Evolutionary conservation across 2,888 invertebrate species (phyloP).

Genomic region (Tillus elongatus): DNA sequence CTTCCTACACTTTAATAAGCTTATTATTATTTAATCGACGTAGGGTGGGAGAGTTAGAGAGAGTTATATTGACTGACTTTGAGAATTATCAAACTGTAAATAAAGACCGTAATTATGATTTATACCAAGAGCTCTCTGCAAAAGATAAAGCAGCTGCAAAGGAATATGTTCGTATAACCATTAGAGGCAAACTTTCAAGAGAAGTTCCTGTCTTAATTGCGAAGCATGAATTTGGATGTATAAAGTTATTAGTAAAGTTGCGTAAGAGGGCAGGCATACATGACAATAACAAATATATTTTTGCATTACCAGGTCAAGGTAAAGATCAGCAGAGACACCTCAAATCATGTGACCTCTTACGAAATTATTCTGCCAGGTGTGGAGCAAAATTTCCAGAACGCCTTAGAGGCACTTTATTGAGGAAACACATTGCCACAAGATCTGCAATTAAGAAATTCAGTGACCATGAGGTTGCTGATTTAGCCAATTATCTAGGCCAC

Average conservation of each 20-base stretch:
- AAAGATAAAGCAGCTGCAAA: background rate
- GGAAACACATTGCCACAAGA: too few species aligned
- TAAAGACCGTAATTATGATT: background rate
- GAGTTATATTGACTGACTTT: background rate
- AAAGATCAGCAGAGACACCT: too few species aligned
- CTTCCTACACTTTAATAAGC: background rate
- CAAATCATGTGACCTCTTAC: too few species aligned
- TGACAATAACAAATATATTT: too few species aligned
- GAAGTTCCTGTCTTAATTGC: background rate
- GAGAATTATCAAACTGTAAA: background rate
- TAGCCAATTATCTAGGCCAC: too few species aligned
- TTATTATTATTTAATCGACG: background rate
- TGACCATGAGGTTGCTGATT: too few species aligned
- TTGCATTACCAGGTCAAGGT: too few species aligned
- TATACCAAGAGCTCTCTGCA: background rate
- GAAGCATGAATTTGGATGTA: background rate
- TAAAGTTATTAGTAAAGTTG: background rate
- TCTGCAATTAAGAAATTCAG: too few species aligned
- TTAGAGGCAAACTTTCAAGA: background rate
- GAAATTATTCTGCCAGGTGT: too few species aligned
- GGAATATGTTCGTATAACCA: background rate
- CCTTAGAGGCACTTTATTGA: too few species aligned
- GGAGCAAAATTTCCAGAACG: too few species aligned
- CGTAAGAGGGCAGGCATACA: background rate
- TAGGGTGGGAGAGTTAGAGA: background rate